Evolutionary conservation across 2,113 vertebrate genomes (phyloP).

Genomic region (Lathamus discolor): DNA sequence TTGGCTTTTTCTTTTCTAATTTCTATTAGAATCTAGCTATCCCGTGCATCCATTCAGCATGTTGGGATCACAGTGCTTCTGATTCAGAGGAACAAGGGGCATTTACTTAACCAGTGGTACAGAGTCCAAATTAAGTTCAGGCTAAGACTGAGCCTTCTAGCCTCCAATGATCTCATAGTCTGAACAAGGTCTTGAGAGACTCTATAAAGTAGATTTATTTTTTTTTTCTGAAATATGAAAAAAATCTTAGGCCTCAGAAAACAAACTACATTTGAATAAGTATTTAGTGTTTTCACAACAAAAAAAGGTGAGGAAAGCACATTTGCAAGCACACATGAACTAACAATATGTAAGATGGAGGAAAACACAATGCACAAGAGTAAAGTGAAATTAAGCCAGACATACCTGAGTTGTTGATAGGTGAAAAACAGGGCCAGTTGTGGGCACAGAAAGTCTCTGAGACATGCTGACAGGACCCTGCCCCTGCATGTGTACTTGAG

Average conservation of each 20-base stretch:
- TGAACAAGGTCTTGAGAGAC: not conserved
- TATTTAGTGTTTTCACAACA: not conserved
- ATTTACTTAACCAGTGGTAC: not conserved
- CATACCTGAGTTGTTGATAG: conserved; percentile 83
- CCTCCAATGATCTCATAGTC: not conserved
- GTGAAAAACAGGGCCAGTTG: conserved; percentile 79
- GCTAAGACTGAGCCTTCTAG: not conserved
- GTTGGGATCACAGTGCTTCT: not conserved
- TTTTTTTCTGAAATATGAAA: not conserved
- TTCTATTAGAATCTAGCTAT: not conserved
- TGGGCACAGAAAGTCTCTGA: conserved; percentile 79
- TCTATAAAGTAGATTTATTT: not conserved
- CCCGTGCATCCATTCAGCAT: not conserved
- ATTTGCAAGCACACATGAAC: not conserved
- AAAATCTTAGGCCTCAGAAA: not conserved
- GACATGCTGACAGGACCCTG: conserved; percentile 75
- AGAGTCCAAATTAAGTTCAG: not conserved
- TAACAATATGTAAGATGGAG: not conserved
- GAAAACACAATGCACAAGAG: not conserved
- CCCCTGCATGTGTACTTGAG: conserved; percentile 77
- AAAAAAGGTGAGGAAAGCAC: not conserved
- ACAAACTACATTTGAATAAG: not conserved
- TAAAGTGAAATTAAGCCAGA: not conserved
- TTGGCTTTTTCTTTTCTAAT: not conserved
- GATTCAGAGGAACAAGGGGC: not conserved